Evolutionary conservation across 2,797 vertebrate genomes (phyloP), one percentile per base, ranked within the genome.

Genomic region (Anguilla megastoma): DNA sequence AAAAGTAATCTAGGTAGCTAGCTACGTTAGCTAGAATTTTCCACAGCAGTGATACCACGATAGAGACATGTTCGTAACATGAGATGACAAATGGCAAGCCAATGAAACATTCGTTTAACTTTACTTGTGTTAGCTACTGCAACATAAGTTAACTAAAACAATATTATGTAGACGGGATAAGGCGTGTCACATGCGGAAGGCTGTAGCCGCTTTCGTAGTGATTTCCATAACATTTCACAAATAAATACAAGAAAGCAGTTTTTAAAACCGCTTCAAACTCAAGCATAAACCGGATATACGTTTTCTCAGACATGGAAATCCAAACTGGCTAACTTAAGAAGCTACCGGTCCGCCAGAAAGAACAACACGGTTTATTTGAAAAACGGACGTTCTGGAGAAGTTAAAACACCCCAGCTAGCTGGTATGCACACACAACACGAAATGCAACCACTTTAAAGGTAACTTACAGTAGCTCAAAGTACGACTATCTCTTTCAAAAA

Each of bases 301-400:
- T 45, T 30, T 8, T 69, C 45, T 27, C 41, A 9, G 16, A 45
- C 14, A 54, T 33, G 54, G 33, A n/a, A 50, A 86, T 66, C 41
- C 10, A 0, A 50, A 3, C 14, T 74, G 41, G 74, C 79, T 48
- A 80, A 63, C n/a, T 50, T 86, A 82, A 80, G 56, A 41, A 41
- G 36, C 36, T 79, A 76, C 85, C 69, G 85, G 71, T 48, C n/a
- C 24, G 30, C 33, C 48, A 87, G 93, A 92, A 92, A 92, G 90
- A 95, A 93, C 93, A 90, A 91, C 94, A 93, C 95, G 96, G 96
- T 95, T 97, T 96, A 96, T 96, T 96, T 95, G 95, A 95, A 96
- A 92, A 94, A 95, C 91, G 93, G 93, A 94, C 90, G 86, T 90
- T 93, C 69, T 83, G 30, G 16, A 52, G 27, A 30, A n/a, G 48